Percentiles rank a stretch among this genome's conserved stretches.
phyloP scores from a whole-genome alignment of 2,888 invertebrate genomes.

The Tinea semifulvella region DNA sequence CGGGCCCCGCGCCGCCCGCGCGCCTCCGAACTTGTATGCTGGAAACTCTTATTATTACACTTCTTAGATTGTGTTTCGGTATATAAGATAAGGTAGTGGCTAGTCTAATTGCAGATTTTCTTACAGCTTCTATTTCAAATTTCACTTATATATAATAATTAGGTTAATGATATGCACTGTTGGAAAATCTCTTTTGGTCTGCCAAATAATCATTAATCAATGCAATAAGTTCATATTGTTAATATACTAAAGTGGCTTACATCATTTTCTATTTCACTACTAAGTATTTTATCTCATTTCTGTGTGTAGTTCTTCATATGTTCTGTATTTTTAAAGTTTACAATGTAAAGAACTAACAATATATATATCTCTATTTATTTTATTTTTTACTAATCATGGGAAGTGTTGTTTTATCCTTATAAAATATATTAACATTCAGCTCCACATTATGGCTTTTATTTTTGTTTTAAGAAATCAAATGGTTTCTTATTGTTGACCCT shows the following conservation, averaged over 20 bases:
- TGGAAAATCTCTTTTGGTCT: conserved; percentile 68
- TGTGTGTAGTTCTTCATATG: conserved; percentile 67
- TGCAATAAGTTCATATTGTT: conserved; percentile 65
- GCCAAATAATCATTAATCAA: conserved; percentile 61
- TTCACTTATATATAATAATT: conserved; percentile 53
- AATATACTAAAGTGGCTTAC: conserved; percentile 66
- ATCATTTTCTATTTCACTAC: conserved; percentile 61
- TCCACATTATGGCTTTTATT: conserved; percentile 64
- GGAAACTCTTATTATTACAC: conserved; percentile 59
- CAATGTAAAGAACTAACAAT: conserved; percentile 67
- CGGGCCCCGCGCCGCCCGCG: conserved; percentile 59
- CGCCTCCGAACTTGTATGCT: conserved; percentile 64
- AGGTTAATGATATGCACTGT: conserved; percentile 64
- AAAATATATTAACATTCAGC: conserved; percentile 69
- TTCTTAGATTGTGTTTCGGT: conserved; percentile 61
- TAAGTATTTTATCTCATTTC: conserved; percentile 66
- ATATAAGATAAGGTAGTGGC: conserved; percentile 61
- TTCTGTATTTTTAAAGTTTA: conserved; percentile 66
- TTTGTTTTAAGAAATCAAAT: too few species aligned
- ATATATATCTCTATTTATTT: conserved; percentile 48
- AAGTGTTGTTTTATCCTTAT: conserved; percentile 68
- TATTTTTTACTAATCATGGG: conserved; percentile 68
- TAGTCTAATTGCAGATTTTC: conserved; percentile 67
- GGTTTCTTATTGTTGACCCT: too few species aligned
- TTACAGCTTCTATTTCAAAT: conserved; percentile 66